Percentiles rank a stretch among this genome's conserved stretches.
phyloP scores from a whole-genome alignment of 2,797 vertebrate species.

The Sardinella longiceps region DNA sequence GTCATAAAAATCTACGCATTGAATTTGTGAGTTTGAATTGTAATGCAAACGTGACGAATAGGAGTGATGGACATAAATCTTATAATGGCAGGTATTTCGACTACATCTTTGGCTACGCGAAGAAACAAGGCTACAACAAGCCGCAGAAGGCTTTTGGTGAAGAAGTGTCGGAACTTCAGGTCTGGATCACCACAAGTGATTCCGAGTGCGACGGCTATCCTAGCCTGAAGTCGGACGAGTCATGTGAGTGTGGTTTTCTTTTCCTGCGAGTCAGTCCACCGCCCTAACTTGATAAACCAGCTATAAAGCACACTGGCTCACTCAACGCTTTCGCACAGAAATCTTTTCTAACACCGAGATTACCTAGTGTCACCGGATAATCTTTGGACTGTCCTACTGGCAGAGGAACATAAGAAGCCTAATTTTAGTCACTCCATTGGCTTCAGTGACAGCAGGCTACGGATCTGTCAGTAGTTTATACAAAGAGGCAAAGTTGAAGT shows the following conservation, averaged over 20 bases:
- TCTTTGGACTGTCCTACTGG: constrained; percentile 17
- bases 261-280: background rate
- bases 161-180: constrained; percentile 78
- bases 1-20: too few species aligned
- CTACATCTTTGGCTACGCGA: constrained; percentile 77
- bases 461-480: background rate
- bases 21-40: too few species aligned
- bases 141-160: background rate
- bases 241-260: constrained; percentile 81
- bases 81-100: constrained; percentile 79
- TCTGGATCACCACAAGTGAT: constrained; percentile 78
- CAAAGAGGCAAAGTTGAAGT: background rate
- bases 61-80: too few species aligned
- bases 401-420: background rate
- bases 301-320: background rate
- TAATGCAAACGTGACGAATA: too few species aligned
- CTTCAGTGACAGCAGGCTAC: background rate
- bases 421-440: constrained; percentile 3
- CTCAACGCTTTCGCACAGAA: background rate
- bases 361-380: constrained; percentile 27
- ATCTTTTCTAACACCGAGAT: constrained; percentile 27
- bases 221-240: constrained; percentile 78
- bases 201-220: constrained; percentile 83
- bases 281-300: background rate
- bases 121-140: background rate